Conservation (phyloP, 2,797 vertebrate species). For the Protonibea diacanthus region DNA sequence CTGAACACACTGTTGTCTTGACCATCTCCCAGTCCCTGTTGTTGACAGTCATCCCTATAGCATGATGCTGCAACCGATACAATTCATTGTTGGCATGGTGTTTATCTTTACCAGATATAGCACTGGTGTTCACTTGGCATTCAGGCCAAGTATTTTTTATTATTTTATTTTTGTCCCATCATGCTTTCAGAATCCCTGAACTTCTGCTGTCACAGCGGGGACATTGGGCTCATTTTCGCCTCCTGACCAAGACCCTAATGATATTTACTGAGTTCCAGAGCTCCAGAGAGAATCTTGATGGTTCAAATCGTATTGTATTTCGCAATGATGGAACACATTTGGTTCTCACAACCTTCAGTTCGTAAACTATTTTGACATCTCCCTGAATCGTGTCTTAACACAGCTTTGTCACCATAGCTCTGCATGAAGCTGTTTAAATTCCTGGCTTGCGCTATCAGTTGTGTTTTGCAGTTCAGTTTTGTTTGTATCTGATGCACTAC, state of each 20-base stretch:
- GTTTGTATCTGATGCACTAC: neutral
- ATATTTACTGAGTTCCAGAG: neutral
- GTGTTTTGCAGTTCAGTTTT: neutral
- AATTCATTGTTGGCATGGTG: neutral
- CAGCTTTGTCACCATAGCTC: neutral
- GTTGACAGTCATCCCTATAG: neutral
- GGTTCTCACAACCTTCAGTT: neutral
- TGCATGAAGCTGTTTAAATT: neutral
- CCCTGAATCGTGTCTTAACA: neutral
- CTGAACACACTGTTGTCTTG: neutral
- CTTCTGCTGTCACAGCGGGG: conserved; percentile 7
- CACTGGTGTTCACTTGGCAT: conserved; percentile 13
- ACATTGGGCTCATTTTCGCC: neutral
- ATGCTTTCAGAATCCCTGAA: conserved; percentile 11
- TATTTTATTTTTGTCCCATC: neutral
- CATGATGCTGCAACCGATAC: neutral
- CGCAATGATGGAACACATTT: neutral
- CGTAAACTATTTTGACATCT: neutral
- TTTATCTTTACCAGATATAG: conserved; percentile 3
- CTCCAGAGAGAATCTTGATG: neutral
- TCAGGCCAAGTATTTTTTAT: neutral
- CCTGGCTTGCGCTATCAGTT: neutral
- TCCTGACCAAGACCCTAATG: conserved; percentile 13
- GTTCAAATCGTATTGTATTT: neutral
- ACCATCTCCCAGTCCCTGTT: neutral